Conservation (phyloP, 2,113 vertebrate genomes). For the Nycticebus coucang region DNA sequence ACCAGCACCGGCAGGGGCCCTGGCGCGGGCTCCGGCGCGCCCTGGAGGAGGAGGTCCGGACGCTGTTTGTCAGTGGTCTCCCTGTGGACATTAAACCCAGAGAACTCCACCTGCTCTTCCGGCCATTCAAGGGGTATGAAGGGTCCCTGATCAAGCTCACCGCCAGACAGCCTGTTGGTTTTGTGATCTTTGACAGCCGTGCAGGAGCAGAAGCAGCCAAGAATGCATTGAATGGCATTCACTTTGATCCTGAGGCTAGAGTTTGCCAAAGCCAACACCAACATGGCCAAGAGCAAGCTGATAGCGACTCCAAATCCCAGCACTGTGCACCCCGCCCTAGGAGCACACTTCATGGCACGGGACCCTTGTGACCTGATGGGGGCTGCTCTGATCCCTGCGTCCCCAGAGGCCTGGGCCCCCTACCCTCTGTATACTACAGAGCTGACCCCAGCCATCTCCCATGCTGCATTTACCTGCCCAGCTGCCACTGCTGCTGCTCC, state of each 20-base stretch:
- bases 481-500: constrained; percentile 92
- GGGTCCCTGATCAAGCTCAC: constrained; percentile 99
- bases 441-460: constrained; percentile 96
- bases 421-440: constrained; percentile 98
- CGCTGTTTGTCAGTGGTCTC: constrained; percentile 97
- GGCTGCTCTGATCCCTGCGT: constrained; percentile 95
- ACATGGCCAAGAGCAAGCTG: constrained; percentile 99
- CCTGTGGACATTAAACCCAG: constrained; percentile 98
- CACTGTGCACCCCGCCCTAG: constrained; percentile 97
- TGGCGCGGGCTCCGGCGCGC: no score
- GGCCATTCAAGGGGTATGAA: constrained; percentile 99
- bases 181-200: constrained; percentile 98
- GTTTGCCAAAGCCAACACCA: constrained; percentile 99
- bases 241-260: constrained; percentile 99
- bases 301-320: constrained; percentile 98
- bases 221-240: constrained; percentile 97
- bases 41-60: constrained; percentile 91
- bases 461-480: constrained; percentile 95
- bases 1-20: constrained; percentile 72
- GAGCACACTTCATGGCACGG: constrained; percentile 98
- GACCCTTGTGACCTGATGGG: constrained; percentile 99
- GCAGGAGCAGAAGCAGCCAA: constrained; percentile 98
- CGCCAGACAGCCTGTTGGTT: constrained; percentile 99
- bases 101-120: constrained; percentile 97
- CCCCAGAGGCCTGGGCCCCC: constrained; percentile 96